Percentiles rank a stretch among this genome's conserved stretches.
Evolutionary conservation across 2,797 vertebrate genomes (phyloP).

Genomic region (Peromyscus attwateri): DNA sequence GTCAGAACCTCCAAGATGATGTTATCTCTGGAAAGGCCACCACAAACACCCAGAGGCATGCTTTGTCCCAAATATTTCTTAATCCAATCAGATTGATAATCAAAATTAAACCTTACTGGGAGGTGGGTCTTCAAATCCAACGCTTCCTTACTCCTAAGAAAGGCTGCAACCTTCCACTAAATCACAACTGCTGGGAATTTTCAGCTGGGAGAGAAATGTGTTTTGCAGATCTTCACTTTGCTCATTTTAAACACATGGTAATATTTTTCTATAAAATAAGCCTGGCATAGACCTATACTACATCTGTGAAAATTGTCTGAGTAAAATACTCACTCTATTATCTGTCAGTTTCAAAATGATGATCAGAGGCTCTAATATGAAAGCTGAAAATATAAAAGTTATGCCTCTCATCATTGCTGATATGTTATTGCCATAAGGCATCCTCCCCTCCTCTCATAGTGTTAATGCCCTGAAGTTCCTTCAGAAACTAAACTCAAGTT

Average conservation of each 20-base stretch:
- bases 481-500: background rate
- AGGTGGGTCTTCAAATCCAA: background rate
- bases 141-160: conserved; percentile 28
- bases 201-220: conserved; percentile 29
- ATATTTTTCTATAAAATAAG: conserved; percentile 52
- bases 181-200: conserved; percentile 9
- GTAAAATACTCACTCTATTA: conserved; percentile 48
- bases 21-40: background rate
- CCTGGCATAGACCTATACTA: background rate
- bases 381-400: conserved; percentile 32
- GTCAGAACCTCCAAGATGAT: background rate
- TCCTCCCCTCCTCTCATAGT: background rate
- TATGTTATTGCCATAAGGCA: background rate
- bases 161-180: conserved; percentile 12
- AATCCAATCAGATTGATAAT: background rate
- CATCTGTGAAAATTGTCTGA: conserved; percentile 46
- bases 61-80: background rate
- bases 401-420: background rate
- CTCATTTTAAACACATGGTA: conserved; percentile 44
- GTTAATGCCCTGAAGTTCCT: conserved; percentile 30
- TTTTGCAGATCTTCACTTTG: conserved; percentile 21
- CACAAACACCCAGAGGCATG: background rate
- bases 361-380: background rate
- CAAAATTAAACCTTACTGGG: background rate
- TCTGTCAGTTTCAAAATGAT: conserved; percentile 9